A percentile compares a stretch with the other conserved stretches of the same genome.
phyloP scores from a whole-genome alignment of 2,888 invertebrate genomes.

The Eupithecia subfuscata region DNA sequence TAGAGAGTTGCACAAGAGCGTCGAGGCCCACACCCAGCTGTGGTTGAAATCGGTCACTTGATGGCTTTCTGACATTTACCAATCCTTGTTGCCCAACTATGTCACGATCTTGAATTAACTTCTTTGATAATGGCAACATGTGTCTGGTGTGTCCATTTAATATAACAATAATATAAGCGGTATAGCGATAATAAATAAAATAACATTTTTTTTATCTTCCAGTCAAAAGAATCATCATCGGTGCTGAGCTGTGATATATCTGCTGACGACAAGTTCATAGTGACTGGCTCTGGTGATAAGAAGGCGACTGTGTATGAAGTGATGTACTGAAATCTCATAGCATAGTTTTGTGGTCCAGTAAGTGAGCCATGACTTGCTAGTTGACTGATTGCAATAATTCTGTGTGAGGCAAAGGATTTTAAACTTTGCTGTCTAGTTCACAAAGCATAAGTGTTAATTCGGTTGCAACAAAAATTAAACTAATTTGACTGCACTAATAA shows the following conservation, averaged over 20 bases:
- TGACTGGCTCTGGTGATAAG: slow-evolving; percentile 99
- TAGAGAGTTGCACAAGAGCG: too few species aligned
- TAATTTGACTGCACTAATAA: neutral
- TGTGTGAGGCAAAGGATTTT: neutral
- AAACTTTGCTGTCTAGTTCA: neutral
- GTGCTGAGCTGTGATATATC: slow-evolving; percentile 99
- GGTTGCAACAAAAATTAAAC: neutral
- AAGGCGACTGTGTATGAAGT: slow-evolving; percentile 99
- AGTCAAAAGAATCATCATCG: slow-evolving; percentile 98
- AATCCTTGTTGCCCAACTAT: too few species aligned
- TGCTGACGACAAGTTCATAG: slow-evolving; percentile 98
- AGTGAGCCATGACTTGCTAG: slow-evolving; percentile 42
- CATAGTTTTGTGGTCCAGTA: slow-evolving; percentile 58
- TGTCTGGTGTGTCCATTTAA: too few species aligned
- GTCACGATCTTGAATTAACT: too few species aligned
- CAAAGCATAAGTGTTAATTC: neutral
- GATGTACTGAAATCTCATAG: slow-evolving; percentile 86
- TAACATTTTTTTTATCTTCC: slow-evolving; percentile 41
- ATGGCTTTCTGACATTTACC: too few species aligned
- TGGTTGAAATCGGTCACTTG: too few species aligned
- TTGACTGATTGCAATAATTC: slow-evolving; percentile 47
- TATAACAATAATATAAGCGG: too few species aligned
- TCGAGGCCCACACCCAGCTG: too few species aligned
- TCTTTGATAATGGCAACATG: too few species aligned
- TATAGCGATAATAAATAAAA: too few species aligned